Base-by-base conservation (phyloP, 2,888 invertebrate species). In the Nipponacmea schrenckii region DNA sequence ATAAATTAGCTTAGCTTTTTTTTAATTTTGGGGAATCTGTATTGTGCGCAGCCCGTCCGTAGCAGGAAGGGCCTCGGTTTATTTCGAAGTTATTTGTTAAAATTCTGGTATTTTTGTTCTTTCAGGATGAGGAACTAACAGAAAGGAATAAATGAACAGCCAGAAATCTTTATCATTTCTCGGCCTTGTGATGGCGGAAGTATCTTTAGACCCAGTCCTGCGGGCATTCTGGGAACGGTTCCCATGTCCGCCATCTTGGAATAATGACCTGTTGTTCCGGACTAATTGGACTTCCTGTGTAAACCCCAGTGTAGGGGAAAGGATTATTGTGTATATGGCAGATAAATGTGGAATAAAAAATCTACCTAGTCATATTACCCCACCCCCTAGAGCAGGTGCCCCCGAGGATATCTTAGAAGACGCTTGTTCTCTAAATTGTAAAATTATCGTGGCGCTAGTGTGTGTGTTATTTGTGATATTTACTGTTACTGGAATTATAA, bases 221-320 rank as follows among this genome's bases (percentile, higher is more conserved):
- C 68, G 70, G 64, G 74, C 71, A 62, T 79, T 79, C 68, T 78
- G 78, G 79, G 74, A 76, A 64, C 73, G 74, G 8, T 79, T 79
- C 31, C 79, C 79, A 24, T 79, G 79, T 69, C 79, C 79, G 3
- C 78, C 79, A 39, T 78, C 79, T 17, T 79, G 79, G 79, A 78
- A 79, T 24, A 72, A 75, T 44, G 77, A 70, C 44, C 74, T 79
- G 7, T 62, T 79, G 50, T 48, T 62, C 71, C 72, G 71, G 56
- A 68, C 78, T 46, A 79, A 79, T 77, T 79, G 77, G 78, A 79
- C 78, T 20, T 72, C 74, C 64, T 79, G 79, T 65, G 72, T 79
- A 67, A 76, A 74, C 0, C 71, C 70, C 26, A 75, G 74, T 63
- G 74, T 77, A 27, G 79, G 79, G 12, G 72, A 77, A 63, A 66